Evolutionary conservation across 2,113 vertebrate genomes (phyloP).

Genomic region (Syngnathoides biaculeatus): DNA sequence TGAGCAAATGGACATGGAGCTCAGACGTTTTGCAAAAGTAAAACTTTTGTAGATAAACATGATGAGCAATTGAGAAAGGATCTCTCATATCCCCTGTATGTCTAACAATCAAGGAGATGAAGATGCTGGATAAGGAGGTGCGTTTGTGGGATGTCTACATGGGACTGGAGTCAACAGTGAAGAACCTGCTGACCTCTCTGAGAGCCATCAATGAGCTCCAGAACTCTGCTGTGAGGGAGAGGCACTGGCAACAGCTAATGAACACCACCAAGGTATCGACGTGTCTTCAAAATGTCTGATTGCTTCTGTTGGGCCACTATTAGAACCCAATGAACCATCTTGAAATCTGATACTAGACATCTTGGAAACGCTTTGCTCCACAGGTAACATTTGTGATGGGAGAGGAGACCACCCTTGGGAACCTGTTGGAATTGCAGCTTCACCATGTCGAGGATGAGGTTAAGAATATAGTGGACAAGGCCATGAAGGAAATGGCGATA

Average conservation of each 20-base stretch:
- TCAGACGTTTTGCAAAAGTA: conserved; percentile 81
- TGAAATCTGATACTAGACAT: conserved; percentile 29
- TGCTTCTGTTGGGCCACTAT: not conserved
- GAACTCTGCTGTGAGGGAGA: conserved; percentile 61
- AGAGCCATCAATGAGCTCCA: conserved; percentile 77
- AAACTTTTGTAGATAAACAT: not conserved
- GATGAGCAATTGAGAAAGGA: not conserved
- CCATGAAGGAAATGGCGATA: conserved; percentile 76
- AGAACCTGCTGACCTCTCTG: conserved; percentile 71
- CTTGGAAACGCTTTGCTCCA: conserved; percentile 16
- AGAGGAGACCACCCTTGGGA: conserved; percentile 62
- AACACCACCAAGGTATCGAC: conserved; percentile 66
- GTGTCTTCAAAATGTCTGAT: conserved; percentile 1
- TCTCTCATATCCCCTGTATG: not conserved
- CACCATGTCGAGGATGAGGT: conserved; percentile 77
- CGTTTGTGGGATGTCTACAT: conserved; percentile 65
- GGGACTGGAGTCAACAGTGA: conserved; percentile 68
- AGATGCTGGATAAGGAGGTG: conserved; percentile 76
- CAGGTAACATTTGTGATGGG: conserved; percentile 74
- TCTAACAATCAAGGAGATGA: conserved; percentile 66
- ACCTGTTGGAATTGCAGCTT: conserved; percentile 73
- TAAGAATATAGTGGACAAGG: conserved; percentile 76
- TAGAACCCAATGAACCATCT: conserved; percentile 30
- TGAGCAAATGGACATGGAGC: conserved; percentile 82
- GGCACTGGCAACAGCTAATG: conserved; percentile 77